Evolutionary conservation across 2,113 vertebrate genomes (phyloP).

Genomic region (Lasiurus cinereus): DNA sequence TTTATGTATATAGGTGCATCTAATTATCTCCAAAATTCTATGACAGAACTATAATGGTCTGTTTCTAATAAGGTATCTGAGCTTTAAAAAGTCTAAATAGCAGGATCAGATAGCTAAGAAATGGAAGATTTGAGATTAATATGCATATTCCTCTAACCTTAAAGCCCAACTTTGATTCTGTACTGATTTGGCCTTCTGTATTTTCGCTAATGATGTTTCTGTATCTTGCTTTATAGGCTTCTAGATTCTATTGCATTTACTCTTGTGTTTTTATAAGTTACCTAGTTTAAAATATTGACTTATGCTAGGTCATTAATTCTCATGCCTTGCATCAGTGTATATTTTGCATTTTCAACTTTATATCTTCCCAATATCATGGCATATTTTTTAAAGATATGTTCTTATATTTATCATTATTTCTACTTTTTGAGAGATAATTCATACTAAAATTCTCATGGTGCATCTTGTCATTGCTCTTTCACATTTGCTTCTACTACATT

Average conservation of each 20-base stretch:
- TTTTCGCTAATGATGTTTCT: neutral
- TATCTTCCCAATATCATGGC: neutral
- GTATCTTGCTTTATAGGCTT: neutral
- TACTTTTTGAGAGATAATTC: neutral
- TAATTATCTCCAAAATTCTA: conserved; percentile 38
- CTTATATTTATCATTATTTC: neutral
- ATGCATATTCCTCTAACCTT: neutral
- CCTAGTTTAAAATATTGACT: neutral
- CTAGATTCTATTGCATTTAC: neutral
- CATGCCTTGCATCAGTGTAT: neutral
- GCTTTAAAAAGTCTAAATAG: neutral
- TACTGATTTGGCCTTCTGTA: neutral
- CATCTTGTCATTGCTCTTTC: neutral
- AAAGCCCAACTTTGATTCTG: neutral
- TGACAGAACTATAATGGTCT: neutral
- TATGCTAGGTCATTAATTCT: neutral
- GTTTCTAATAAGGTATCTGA: neutral
- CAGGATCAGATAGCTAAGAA: neutral
- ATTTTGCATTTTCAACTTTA: neutral
- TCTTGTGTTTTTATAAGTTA: neutral
- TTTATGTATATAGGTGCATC: neutral
- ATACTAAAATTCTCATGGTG: neutral
- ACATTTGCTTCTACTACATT: neutral
- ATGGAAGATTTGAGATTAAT: conserved; percentile 12
- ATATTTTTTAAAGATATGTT: neutral